Evolutionary conservation across 2,113 vertebrate species (phyloP).

Genomic region (Platycercus adscitus): DNA sequence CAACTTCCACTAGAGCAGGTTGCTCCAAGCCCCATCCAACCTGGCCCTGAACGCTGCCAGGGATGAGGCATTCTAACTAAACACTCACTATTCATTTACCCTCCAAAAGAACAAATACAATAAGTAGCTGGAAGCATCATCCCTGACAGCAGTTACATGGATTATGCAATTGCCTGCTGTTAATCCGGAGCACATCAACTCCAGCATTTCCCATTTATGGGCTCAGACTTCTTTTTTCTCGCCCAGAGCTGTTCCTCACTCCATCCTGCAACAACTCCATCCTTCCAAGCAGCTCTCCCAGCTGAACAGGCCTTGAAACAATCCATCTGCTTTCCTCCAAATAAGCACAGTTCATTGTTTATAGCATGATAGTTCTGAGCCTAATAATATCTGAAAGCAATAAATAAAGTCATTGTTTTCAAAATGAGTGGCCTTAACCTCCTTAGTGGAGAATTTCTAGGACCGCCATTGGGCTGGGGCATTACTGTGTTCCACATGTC

Average conservation of each 20-base stretch:
- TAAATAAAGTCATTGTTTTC: conserved; percentile 7
- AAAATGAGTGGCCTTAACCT: neutral
- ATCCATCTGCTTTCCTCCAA: neutral
- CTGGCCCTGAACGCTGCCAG: neutral
- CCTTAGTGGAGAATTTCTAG: neutral
- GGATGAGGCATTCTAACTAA: neutral
- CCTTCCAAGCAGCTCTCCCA: neutral
- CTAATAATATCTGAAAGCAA: neutral
- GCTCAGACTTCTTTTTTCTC: neutral
- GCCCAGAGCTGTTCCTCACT: neutral
- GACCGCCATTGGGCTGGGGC: neutral
- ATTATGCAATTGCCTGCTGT: neutral
- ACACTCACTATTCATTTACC: neutral
- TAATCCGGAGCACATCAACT: neutral
- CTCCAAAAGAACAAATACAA: conserved; percentile 28
- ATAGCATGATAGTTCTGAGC: neutral
- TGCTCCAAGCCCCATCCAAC: neutral
- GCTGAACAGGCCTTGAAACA: neutral
- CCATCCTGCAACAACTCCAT: neutral
- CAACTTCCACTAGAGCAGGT: neutral
- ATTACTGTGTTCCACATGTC: rapidly evolving
- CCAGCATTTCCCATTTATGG: conserved; percentile 11
- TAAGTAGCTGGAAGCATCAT: neutral
- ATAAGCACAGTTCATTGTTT: neutral
- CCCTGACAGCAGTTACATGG: neutral